These are phyloP conservation scores for Platerodrilus igneus DNA, from an alignment of 2,888 invertebrate genomes.

Conservation along the genomic window DNA sequence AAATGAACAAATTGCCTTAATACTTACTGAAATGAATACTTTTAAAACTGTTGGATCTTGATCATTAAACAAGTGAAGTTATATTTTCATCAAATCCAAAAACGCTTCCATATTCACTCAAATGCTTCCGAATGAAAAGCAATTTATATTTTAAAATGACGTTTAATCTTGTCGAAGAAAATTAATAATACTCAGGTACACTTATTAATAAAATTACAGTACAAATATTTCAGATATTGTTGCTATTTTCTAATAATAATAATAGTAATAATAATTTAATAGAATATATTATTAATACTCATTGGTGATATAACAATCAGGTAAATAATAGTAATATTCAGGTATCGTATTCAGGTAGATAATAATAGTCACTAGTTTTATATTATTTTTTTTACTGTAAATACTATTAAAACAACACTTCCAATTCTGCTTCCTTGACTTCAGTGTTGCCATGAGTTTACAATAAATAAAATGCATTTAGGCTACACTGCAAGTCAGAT, in stretches of 20 bases:
- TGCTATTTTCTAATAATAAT: conserved; percentile 12
- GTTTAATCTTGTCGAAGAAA: conserved; percentile 2
- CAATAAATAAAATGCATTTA: conserved; percentile 7
- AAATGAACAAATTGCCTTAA: too few species aligned
- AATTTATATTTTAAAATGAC: conserved; percentile 27
- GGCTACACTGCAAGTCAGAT: conserved; percentile 18
- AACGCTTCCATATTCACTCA: conserved; percentile 39
- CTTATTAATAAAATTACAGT: conserved; percentile 23
- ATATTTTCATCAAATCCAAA: conserved; percentile 26
- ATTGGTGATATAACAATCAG: conserved; percentile 35
- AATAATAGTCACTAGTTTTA: conserved; percentile 28
- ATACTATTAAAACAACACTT: conserved; percentile 30
- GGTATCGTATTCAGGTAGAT: conserved; percentile 27
- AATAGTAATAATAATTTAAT: conserved; percentile 7
- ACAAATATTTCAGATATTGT: conserved; percentile 23
- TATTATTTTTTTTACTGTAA: conserved; percentile 31
- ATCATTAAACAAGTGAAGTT: too few species aligned
- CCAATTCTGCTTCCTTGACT: conserved; percentile 35
- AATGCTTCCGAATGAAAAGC: conserved; percentile 40
- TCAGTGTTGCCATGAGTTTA: conserved; percentile 23
- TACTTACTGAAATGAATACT: too few species aligned
- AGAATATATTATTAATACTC: conserved; percentile 22
- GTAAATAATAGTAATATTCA: conserved; percentile 28
- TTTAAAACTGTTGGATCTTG: too few species aligned
- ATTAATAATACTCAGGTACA: conserved; percentile 27